Evolutionary conservation across 2,113 vertebrate genomes (phyloP), one percentile per base, ranked within the genome.

Genomic region (Gracilinanus agilis): DNA sequence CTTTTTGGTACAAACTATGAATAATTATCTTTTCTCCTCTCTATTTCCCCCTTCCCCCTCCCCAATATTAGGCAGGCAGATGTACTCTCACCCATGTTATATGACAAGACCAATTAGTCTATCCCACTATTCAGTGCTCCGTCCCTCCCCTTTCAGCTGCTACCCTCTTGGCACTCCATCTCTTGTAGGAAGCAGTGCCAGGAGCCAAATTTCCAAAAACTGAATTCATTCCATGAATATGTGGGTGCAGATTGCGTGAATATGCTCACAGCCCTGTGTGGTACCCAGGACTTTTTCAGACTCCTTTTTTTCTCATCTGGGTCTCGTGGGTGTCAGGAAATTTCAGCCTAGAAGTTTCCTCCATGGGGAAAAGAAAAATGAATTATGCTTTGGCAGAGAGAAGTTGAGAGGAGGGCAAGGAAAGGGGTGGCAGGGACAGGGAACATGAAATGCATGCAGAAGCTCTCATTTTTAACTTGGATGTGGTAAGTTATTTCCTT

Each of bases 151-250:
- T 96, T 93, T 97, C 96, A 97, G 95, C 95, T 97, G 97, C 90
- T 94, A 96, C 54, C 91, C 95, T 96, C 93, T 94, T 94, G 96
- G 90, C 91, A 95, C 53, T 95, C 95, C 25, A 0, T 91, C 58
- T 94, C 91, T 96, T 92, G 95, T 95, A 96, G 56, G 95, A 97
- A 98, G 95, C 94, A 95, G 96, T 27, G 1, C 19, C 90, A 92
- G 96, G 94, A 98, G 92, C 94, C 94, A 98, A 92, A 92, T 95
- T 90, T 94, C 2, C 23, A 95, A 96, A 83, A 83, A 91, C 88
- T 83, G 92, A 96, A 97, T 97, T 96, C 11, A 96, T 96, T 93
- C 94, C 92, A 95, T 98, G 98, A 97, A 96, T 97, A 95, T 97
- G 95, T 96, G 96, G 93, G 97, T 96, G 95, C 93, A 97, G 96